Evolutionary conservation across 2,113 vertebrate genomes (phyloP), one percentile per base, ranked within the genome.

Genomic region (Megaceryle maxima): DNA sequence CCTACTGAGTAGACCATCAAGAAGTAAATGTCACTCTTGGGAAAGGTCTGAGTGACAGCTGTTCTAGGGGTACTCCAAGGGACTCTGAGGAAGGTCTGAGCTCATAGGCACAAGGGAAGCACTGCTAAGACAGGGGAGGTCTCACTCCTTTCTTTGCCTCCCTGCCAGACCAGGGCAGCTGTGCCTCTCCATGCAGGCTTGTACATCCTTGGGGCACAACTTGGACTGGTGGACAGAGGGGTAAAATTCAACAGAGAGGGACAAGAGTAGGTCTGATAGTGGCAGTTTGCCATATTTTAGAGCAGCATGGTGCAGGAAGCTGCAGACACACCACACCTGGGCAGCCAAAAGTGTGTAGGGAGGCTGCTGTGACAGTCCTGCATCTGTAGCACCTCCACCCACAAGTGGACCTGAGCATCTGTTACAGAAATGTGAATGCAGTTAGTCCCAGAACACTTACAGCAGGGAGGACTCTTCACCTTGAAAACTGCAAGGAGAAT

Each of bases 321-420:
- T 69, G 68, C 56, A 76, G 35, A 9, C 14, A 28, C 20, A 6
- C 16, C 83, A 20, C 16, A 55, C 50, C 33, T 70, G 63, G 55
- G 55, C 55, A 74, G 60, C 59, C 33, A 63, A 53, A 63, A 0
- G 0, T 11, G 33, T 4, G 3, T 4, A 9, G 25, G 35, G 13
- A 39, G 15, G 67, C 41, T 46, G 41, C 35, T 0, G 4, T 46
- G 51, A 72, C 28, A 56, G 35, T 50, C 11, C 74, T 62, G 51
- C 2, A 0, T 33, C 56, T 62, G 11, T 29, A 84, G 53, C 46
- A 87, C 68, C 44, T 81, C 57, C 29, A 39, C 35, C 35, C 56
- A 51, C 43, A 46, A 37, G 18, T 21, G 53, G 16, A 85, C 29
- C 81, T 81, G 41, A 72, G 35, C 83, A 81, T 66, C 68, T 73